Evolutionary conservation across 2,113 vertebrate species (phyloP).

Genomic region (Climacteris rufus): DNA sequence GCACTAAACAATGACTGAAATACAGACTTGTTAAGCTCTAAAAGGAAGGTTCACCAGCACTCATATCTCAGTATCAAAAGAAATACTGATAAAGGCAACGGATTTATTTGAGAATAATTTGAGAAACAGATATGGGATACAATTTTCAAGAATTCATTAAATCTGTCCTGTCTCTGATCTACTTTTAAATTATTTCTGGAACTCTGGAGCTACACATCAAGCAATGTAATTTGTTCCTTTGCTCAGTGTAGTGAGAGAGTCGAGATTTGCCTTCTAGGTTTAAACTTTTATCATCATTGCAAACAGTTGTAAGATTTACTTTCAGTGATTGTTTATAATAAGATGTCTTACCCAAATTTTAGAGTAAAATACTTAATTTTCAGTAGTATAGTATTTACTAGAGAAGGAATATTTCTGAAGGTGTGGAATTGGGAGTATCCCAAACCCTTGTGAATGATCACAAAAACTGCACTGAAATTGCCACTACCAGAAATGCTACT

Average conservation of each 20-base stretch:
- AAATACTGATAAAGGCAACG: neutral
- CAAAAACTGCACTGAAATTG: neutral
- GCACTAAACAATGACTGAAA: neutral
- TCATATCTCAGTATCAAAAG: neutral
- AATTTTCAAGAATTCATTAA: neutral
- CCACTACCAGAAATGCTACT: neutral
- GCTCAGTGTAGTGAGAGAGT: neutral
- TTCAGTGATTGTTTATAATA: neutral
- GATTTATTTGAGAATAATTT: neutral
- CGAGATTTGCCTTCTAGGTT: neutral
- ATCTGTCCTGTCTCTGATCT: neutral
- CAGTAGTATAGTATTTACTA: neutral
- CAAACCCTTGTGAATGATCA: neutral
- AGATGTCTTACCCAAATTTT: neutral
- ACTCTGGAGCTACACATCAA: neutral
- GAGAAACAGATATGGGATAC: neutral
- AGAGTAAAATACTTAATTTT: neutral
- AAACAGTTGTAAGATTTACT: neutral
- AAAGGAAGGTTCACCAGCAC: neutral
- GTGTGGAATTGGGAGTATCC: neutral
- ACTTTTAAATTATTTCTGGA: neutral
- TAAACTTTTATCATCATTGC: neutral
- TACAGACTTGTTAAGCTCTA: neutral
- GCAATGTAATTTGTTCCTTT: neutral
- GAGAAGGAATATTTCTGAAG: neutral